Evolutionary conservation across 2,113 vertebrate genomes (phyloP).

Genomic region (Columba janthina): DNA sequence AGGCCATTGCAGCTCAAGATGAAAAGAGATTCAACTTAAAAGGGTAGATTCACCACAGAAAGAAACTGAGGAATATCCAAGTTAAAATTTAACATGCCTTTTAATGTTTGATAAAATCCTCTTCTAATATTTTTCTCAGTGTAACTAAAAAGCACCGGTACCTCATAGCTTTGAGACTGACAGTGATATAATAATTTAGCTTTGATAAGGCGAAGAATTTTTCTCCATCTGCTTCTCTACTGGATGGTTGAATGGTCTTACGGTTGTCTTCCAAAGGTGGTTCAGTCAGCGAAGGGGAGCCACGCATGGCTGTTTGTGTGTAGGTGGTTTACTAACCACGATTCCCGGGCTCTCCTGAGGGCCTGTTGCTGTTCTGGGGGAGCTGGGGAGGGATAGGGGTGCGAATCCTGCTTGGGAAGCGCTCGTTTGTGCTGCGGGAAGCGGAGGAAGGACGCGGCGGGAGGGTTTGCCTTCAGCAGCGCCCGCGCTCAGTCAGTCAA

Average conservation of each 20-base stretch:
- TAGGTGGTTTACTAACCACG: not conserved
- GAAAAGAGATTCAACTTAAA: not conserved
- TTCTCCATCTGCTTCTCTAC: not conserved
- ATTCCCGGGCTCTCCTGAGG: not conserved
- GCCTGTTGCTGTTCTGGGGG: not conserved
- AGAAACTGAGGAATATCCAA: not conserved
- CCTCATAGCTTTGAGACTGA: not conserved
- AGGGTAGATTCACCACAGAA: not conserved
- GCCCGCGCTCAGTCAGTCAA: not conserved
- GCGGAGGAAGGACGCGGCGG: conserved; percentile 11
- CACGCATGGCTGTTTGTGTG: not conserved
- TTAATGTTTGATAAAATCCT: not conserved
- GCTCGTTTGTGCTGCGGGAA: not conserved
- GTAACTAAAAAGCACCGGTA: not conserved
- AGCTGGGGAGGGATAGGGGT: not conserved
- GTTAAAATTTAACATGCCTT: not conserved
- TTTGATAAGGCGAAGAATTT: not conserved
- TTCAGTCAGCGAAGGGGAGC: not conserved
- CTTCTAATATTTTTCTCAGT: not conserved
- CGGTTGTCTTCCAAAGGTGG: not conserved
- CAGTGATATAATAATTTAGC: not conserved
- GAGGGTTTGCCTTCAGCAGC: not conserved
- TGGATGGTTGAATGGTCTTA: conserved; percentile 12
- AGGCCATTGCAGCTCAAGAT: not conserved
- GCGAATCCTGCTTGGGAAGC: not conserved